A percentile compares a stretch with the other conserved stretches of the same genome.
Evolutionary conservation across 2,113 vertebrate species (phyloP).

Genomic region (Gymnobelideus leadbeateri): DNA sequence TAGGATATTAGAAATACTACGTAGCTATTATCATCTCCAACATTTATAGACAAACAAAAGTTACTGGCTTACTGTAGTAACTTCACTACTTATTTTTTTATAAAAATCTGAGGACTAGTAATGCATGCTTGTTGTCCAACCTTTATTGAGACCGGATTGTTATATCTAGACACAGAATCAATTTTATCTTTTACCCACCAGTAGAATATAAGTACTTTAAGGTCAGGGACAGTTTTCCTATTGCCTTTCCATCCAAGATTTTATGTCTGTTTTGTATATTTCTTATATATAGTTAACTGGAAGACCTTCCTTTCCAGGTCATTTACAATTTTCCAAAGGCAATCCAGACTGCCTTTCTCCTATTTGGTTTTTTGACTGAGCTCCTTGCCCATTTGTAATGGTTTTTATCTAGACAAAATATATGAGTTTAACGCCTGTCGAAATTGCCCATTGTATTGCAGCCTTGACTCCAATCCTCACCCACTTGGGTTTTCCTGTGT

Average conservation of each 20-base stretch:
- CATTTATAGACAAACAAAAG: neutral
- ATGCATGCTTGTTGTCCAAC: neutral
- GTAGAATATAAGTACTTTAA: neutral
- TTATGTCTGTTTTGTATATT: neutral
- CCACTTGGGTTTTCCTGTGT: neutral
- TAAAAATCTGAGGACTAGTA: neutral
- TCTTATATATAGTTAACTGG: neutral
- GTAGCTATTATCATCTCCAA: neutral
- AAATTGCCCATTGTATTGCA: neutral
- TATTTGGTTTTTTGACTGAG: neutral
- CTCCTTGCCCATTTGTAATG: neutral
- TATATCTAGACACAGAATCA: conserved; percentile 27
- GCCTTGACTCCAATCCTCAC: neutral
- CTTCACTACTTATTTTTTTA: neutral
- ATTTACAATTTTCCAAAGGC: neutral
- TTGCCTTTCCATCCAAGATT: neutral
- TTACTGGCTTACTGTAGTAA: neutral
- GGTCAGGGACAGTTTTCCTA: neutral
- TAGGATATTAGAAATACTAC: neutral
- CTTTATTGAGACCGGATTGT: neutral
- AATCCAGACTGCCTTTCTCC: neutral
- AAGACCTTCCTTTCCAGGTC: neutral
- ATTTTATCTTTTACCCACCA: neutral
- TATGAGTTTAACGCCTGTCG: neutral
- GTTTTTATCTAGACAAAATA: neutral